Percentiles rank a stretch among this genome's conserved stretches.
Evolutionary conservation across 2,113 vertebrate species (phyloP).

Genomic region (Thalassoma bifasciatum): DNA sequence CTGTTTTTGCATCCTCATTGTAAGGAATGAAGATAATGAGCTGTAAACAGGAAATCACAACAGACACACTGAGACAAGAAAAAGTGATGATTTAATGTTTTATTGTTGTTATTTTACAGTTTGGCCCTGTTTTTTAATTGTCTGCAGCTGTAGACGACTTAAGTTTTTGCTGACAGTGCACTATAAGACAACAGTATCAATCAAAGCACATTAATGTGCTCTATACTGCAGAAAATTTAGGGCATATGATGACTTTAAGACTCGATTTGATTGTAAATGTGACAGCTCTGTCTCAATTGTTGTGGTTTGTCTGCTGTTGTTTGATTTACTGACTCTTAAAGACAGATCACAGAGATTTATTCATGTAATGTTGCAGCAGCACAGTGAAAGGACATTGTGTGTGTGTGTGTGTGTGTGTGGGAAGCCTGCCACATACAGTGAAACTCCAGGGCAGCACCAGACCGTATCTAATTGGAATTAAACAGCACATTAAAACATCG

Average conservation of each 20-base stretch:
- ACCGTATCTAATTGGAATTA: constrained; percentile 67
- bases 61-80: background rate
- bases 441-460: constrained; percentile 55
- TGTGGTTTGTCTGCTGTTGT: constrained; percentile 7
- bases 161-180: background rate
- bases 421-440: constrained; percentile 44
- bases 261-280: background rate
- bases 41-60: background rate
- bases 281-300: background rate
- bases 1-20: background rate
- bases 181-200: background rate
- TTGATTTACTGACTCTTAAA: constrained; percentile 28
- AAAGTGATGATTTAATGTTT: background rate
- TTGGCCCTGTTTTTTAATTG: background rate
- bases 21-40: background rate
- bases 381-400: constrained; percentile 9
- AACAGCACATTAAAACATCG: constrained; percentile 62
- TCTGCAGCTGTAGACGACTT: background rate
- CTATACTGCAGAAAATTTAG: background rate
- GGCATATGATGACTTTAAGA: background rate
- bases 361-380: constrained; percentile 7
- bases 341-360: constrained; percentile 14
- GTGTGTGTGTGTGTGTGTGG: constrained; percentile 17
- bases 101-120: background rate
- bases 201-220: background rate